A percentile compares a stretch with the other conserved stretches of the same genome.
Evolutionary conservation across 2,888 invertebrate species (phyloP).

Genomic region (Caenorhabditis sp.): DNA sequence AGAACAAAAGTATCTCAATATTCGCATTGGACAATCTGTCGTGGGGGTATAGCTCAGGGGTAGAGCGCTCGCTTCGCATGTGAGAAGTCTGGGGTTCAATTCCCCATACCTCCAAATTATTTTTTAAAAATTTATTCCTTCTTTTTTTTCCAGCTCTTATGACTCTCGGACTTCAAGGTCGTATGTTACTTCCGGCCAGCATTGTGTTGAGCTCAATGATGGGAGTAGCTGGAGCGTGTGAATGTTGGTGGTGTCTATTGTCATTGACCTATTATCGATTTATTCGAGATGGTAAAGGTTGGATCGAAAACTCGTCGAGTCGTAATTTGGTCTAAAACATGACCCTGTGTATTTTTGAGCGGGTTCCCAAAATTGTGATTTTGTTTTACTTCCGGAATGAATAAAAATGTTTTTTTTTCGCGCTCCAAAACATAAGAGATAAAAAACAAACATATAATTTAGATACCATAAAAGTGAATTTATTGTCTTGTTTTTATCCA

Average conservation of each 20-base stretch:
- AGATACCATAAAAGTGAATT: background rate
- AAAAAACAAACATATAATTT: background rate
- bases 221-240: conserved; percentile 41
- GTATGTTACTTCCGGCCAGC: conserved; percentile 48
- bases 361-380: background rate
- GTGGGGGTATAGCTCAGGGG: conserved; percentile 58
- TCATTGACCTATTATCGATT: conserved; percentile 44
- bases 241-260: conserved; percentile 53
- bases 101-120: conserved; percentile 59
- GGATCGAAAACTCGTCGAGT: background rate
- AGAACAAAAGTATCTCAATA: too few relatives aligned
- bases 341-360: background rate
- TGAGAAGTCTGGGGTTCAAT: conserved; percentile 67
- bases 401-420: background rate
- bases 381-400: background rate
- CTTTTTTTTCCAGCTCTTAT: conserved; percentile 40
- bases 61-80: conserved; percentile 66
- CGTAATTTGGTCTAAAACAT: background rate
- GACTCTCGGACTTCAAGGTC: conserved; percentile 34
- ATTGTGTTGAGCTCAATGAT: conserved; percentile 50
- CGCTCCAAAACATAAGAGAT: background rate
- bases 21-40: too few relatives aligned
- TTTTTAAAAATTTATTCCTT: too few relatives aligned
- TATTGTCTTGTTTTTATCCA: background rate
- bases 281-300: conserved; percentile 2